Base-by-base conservation (phyloP, 2,888 invertebrate genomes). In the Gastrophysa polygoni region DNA sequence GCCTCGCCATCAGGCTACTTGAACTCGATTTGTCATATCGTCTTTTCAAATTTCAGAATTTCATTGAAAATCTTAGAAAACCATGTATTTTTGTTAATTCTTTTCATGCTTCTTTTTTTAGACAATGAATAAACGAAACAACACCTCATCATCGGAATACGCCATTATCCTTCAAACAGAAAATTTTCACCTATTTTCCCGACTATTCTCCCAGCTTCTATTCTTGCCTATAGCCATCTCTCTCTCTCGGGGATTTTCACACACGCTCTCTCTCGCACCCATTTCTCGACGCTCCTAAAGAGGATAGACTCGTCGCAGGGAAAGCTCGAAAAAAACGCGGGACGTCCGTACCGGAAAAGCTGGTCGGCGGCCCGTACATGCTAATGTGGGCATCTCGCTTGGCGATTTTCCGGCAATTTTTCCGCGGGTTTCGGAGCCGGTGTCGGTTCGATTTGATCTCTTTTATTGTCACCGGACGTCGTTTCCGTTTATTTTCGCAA, bases 351-450 rank as follows among this genome's bases (percentile, higher is more conserved):
- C 51, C 52, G 63, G 47, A 52, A 59, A 56, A 59, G 54, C 34
- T 56, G 24, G 38, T 57, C 48, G 63, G 57, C 56, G 63, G 57
- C 56, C 63, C 51, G 21, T 21, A 34, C 50, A 63, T 56, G 59
- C 56, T 59, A 63, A 59, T 59, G 52, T 57, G 57, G 50, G 38
- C 59, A 54, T 52, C 38, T 51, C 52, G n/a, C 52, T 18, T 20
- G n/a, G 14, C n/a, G 56, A 57, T 57, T 61, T 52, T 57, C 61
- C 51, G 47, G 61, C 57, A 50, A 52, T 61, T 61, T 61, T 61
- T 60, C 55, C 38, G 38, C 38, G 38, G 11, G 3, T 38, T n/a
- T 2, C 2, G 14, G 14, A 3, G 3, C n/a, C 14, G 14, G 38
- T 11, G 14, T n/a, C 38, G 29, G 8, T 49, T 57, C 14, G 21